Evolutionary conservation across 2,797 vertebrate species (phyloP).

Genomic region (Eutrigla gurnardus): DNA sequence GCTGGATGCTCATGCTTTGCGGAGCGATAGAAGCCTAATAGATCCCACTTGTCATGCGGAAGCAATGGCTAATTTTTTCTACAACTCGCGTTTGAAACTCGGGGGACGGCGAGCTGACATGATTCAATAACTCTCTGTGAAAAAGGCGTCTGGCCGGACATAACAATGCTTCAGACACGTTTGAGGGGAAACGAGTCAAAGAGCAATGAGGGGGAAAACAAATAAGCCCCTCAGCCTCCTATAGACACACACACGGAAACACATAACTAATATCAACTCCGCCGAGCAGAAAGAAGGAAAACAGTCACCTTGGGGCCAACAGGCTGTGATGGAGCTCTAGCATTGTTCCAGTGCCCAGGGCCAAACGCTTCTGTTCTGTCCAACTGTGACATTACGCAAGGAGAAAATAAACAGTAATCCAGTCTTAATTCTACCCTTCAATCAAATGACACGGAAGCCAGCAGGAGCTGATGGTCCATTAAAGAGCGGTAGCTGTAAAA

Average conservation of each 20-base stretch:
- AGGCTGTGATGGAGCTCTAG: conserved; percentile 57
- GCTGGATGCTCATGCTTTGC: conserved; percentile 76
- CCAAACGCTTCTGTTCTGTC: conserved; percentile 60
- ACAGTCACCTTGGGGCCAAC: conserved; percentile 65
- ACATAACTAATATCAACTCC: conserved; percentile 69
- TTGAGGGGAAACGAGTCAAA: conserved; percentile 77
- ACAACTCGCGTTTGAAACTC: conserved; percentile 82
- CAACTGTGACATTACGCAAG: conserved; percentile 68
- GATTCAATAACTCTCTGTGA: conserved; percentile 81
- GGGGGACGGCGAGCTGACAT: conserved; percentile 76
- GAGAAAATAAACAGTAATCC: conserved; percentile 64
- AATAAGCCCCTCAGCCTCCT: conserved; percentile 76
- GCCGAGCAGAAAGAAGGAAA: conserved; percentile 69
- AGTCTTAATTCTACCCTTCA: conserved; percentile 62
- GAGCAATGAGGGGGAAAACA: conserved; percentile 78
- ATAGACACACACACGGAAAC: conserved; percentile 67
- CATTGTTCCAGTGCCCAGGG: conserved; percentile 60
- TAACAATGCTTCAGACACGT: conserved; percentile 79
- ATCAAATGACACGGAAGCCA: conserved; percentile 66
- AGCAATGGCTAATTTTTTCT: conserved; percentile 84
- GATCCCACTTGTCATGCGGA: conserved; percentile 85
- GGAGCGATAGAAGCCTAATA: conserved; percentile 82
- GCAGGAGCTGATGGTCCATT: conserved; percentile 55
- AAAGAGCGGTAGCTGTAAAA: conserved; percentile 45
- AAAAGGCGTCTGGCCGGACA: conserved; percentile 77